These are phyloP conservation scores for Passerina amoena DNA, from an alignment of 2,113 vertebrate genomes.

Conservation along the genomic window DNA sequence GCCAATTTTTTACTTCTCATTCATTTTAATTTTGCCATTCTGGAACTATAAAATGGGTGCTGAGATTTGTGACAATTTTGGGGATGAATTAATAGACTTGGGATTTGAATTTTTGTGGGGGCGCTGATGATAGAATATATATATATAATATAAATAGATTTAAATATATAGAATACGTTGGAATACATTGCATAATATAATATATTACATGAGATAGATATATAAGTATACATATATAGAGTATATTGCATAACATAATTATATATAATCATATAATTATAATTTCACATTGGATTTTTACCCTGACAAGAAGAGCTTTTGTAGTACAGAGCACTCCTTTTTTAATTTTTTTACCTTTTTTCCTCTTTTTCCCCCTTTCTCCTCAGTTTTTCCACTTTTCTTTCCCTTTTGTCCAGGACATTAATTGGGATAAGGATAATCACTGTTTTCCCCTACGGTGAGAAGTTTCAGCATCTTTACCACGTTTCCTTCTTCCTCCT, in stretches of 20 bases:
- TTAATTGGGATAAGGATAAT: neutral
- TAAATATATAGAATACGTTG: neutral
- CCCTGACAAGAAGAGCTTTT: neutral
- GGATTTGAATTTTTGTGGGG: constrained; percentile 9
- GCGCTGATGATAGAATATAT: neutral
- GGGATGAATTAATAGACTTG: neutral
- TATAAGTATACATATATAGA: neutral
- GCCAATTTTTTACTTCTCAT: neutral
- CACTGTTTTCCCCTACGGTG: neutral
- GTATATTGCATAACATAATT: neutral
- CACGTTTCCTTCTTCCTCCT: neutral
- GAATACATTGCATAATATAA: neutral
- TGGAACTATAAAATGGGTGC: neutral
- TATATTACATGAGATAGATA: neutral
- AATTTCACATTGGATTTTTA: neutral
- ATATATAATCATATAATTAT: neutral
- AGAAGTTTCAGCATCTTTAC: neutral
- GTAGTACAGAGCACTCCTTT: neutral
- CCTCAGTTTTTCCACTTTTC: rapidly evolving
- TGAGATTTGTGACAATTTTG: neutral
- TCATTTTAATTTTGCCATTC: neutral
- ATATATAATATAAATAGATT: neutral
- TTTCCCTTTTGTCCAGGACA: neutral
- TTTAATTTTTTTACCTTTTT: neutral
- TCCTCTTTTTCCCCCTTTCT: rapidly evolving